Conservation (phyloP, 1,140 invertebrate species). For the Conus ventricosus region DNA sequence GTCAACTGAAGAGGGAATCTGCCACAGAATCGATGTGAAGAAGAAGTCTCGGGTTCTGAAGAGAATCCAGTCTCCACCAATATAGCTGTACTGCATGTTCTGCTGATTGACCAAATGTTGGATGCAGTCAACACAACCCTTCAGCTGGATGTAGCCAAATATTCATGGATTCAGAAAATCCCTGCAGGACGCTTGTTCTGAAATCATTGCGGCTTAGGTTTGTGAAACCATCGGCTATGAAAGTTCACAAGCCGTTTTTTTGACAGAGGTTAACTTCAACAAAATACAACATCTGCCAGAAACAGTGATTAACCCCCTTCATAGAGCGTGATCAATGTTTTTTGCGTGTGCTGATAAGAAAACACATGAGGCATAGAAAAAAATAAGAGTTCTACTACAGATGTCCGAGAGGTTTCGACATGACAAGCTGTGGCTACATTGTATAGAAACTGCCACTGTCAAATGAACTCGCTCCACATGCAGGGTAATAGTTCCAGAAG, state of each 20-base stretch:
- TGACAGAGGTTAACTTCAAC: conserved; percentile 5
- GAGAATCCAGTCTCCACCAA: conserved; percentile 10
- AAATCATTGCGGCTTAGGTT: background rate
- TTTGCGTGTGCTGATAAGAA: background rate
- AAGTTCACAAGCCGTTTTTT: background rate
- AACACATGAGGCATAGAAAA: background rate
- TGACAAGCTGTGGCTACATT: background rate
- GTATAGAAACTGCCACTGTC: background rate
- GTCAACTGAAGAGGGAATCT: background rate
- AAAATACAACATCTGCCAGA: background rate
- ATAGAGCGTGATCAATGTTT: background rate
- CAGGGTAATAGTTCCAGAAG: background rate
- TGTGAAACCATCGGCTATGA: conserved; percentile 13
- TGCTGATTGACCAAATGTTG: background rate
- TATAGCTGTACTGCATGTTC: conserved; percentile 29
- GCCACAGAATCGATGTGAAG: background rate
- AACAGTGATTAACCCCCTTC: background rate
- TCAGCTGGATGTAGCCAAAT: background rate
- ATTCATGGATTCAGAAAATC: background rate
- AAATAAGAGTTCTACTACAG: background rate
- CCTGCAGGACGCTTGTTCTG: background rate
- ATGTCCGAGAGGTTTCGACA: background rate
- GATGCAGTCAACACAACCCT: conserved; percentile 16
- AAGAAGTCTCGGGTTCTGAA: background rate
- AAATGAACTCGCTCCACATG: background rate